Evolutionary conservation across 2,888 invertebrate species (phyloP).

Genomic region (Aporophyla lueneburgensis): DNA sequence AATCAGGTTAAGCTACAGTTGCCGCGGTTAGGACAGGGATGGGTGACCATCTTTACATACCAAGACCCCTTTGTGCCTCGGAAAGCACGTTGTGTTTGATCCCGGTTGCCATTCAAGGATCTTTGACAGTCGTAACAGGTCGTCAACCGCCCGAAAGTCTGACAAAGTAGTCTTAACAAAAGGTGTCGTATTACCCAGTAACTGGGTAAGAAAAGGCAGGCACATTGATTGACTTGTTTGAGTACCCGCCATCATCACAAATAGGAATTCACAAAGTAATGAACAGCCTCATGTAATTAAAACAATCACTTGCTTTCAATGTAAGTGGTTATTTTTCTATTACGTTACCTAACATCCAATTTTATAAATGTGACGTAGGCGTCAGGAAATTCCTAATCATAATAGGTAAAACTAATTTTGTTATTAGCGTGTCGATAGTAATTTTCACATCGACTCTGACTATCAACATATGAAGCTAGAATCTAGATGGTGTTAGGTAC

Average conservation of each 20-base stretch:
- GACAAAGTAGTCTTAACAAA: too few relatives aligned
- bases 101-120: too few relatives aligned
- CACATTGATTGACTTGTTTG: not conserved
- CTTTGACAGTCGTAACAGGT: too few relatives aligned
- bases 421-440: slow-evolving; percentile 49
- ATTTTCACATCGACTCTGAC: slow-evolving; percentile 50
- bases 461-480: slow-evolving; percentile 38
- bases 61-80: too few relatives aligned
- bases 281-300: slow-evolving; percentile 42
- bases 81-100: too few relatives aligned
- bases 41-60: too few relatives aligned
- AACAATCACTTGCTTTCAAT: slow-evolving; percentile 41
- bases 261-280: slow-evolving; percentile 26
- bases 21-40: not conserved
- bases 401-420: slow-evolving; percentile 56
- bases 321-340: slow-evolving; percentile 42
- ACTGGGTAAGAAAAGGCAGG: not conserved
- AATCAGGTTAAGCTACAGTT: not conserved
- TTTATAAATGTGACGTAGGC: slow-evolving; percentile 33
- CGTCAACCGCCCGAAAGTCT: too few relatives aligned
- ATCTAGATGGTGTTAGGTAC: slow-evolving; percentile 37
- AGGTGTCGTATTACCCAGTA: too few relatives aligned
- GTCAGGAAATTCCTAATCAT: slow-evolving; percentile 53
- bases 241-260: slow-evolving; percentile 21
- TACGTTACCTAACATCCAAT: slow-evolving; percentile 38